Base-by-base conservation (phyloP, 2,888 invertebrate species). In the Cataglyphis livida region DNA sequence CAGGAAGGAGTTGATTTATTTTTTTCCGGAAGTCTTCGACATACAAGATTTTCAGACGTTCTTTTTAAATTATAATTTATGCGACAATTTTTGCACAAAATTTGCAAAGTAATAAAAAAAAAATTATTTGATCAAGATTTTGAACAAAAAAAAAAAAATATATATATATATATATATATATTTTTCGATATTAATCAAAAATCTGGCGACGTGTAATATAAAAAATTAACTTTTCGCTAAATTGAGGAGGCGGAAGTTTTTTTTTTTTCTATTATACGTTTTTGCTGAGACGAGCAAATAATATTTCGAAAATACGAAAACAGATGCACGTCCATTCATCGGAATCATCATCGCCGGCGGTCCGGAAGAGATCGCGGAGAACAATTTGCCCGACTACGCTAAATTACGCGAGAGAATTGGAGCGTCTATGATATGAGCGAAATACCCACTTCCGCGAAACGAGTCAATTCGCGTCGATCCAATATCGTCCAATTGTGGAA, bases 371-470 rank as follows among this genome's bases (percentile, higher is more conserved):
- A 61, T 51, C 38, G 64, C 10, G 48, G 25, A 44, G 9, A 57
- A 68, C 79, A 76, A 84, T 83, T 83, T 62, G 87, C 81, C 82
- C 71, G 79, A 76, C 0, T 32, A 32, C 70, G 85, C 57, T 85
- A 88, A 88, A 89, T 89, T 87, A 84, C 84, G 73, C 59, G 66
- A 59, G 79, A 54, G 83, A 88, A 89, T 89, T 89, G 87, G 81
- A 78, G 75, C 84, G 62, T 76, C 82, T 82, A 82, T 71, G 82
- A 18, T 48, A 48, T 48, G 48, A 48, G 18, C 41, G 83, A 86
- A 87, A 85, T 87, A 76, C 54, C 71, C 87, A 83, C 85, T 89
- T 89, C 88, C 89, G 84, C 81, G 88, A 87, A 89, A 88, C 84
- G 89, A 88, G 85, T 85, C 89, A 89, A 89, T 90, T 88, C 73